phyloP scores from a whole-genome alignment of 2,797 vertebrate species.

The Hapalemur alaotrensis region DNA sequence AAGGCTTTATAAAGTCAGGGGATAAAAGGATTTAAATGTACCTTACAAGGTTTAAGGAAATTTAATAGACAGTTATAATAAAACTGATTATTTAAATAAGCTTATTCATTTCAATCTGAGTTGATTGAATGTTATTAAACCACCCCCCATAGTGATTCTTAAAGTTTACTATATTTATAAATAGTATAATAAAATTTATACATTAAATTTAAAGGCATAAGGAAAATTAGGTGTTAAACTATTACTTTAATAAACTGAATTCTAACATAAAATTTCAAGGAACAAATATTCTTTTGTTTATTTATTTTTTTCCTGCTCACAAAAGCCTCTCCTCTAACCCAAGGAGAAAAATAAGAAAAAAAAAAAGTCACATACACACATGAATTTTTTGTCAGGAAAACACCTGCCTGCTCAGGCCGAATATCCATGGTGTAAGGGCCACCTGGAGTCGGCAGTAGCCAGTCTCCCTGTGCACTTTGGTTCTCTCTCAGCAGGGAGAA shows the following conservation, averaged over 20 bases:
- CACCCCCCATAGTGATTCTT: not conserved
- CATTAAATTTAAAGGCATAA: not conserved
- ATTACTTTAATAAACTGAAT: not conserved
- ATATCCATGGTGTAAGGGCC: not conserved
- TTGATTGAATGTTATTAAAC: slow-evolving; percentile 4
- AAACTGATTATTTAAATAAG: slow-evolving; percentile 13
- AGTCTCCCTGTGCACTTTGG: not conserved
- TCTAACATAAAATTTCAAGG: not conserved
- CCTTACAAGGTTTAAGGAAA: slow-evolving; percentile 1
- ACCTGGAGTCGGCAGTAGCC: not conserved
- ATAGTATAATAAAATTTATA: not conserved
- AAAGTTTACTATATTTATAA: slow-evolving; percentile 33
- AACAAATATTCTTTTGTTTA: not conserved
- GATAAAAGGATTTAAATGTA: slow-evolving; percentile 2
- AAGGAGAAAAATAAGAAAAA: not conserved
- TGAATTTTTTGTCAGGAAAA: not conserved
- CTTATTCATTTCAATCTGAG: slow-evolving; percentile 21
- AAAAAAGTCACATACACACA: not conserved
- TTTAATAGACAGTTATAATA: slow-evolving; percentile 8
- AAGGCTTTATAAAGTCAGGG: not conserved
- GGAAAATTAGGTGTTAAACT: slow-evolving; percentile 1
- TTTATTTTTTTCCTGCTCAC: not conserved
- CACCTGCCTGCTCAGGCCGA: not conserved
- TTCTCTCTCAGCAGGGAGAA: not conserved
- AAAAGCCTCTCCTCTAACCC: not conserved